These are phyloP conservation scores for Pristionchus mayeri DNA, from an alignment of 2,888 invertebrate species.

Conservation along the genomic window DNA sequence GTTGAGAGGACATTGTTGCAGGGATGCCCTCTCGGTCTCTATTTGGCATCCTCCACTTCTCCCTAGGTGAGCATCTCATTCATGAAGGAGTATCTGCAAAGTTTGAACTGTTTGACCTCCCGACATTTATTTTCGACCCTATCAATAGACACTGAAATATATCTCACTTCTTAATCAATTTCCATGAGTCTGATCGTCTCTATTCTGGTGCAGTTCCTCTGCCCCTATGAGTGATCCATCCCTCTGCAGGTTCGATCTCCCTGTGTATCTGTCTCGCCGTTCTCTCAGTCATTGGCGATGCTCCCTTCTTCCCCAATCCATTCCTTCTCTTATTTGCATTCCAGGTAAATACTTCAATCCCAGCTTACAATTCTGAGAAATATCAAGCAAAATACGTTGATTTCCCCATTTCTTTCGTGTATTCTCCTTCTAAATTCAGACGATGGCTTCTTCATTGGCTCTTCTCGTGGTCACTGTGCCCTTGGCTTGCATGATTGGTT, in stretches of 20 bases:
- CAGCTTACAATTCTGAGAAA: no score
- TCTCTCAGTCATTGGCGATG: conserved; percentile 30
- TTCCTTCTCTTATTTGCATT: conserved; percentile 45
- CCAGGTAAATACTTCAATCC: conserved; percentile 16
- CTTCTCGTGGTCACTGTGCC: conserved; percentile 40
- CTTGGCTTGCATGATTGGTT: conserved; percentile 34
- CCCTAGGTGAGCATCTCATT: background rate
- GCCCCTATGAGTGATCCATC: background rate
- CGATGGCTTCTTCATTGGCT: conserved; percentile 21
- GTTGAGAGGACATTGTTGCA: no score
- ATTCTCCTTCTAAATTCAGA: no score
- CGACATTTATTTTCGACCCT: no score
- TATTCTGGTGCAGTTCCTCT: background rate
- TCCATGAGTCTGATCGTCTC: background rate
- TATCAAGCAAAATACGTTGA: no score
- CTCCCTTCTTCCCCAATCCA: conserved; percentile 49
- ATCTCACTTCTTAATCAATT: background rate
- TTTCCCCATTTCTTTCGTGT: no score
- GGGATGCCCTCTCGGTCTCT: conserved; percentile 31
- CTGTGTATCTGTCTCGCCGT: conserved; percentile 37
- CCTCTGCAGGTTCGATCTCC: conserved; percentile 21
- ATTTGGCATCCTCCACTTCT: conserved; percentile 45
- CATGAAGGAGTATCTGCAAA: no score
- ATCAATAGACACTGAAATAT: background rate
- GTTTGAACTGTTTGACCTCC: no score